Conservation (phyloP, 2,888 invertebrate genomes). For the Eumacrocentrus americanus region DNA sequence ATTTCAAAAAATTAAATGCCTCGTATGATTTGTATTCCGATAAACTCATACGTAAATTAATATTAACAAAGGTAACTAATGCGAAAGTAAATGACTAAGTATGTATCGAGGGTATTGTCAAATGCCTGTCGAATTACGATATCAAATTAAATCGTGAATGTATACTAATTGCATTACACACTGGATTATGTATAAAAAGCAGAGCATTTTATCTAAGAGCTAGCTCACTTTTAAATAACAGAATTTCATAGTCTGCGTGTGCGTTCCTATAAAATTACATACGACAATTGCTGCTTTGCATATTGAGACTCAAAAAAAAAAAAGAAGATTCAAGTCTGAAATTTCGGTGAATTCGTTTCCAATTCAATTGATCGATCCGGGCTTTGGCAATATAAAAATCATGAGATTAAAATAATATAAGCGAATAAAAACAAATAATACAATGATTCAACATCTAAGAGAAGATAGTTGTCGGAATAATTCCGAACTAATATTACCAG, state of each 20-base stretch:
- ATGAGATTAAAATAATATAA: neutral
- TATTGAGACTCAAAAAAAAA: neutral
- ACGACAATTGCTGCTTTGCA: neutral
- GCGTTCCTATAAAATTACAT: neutral
- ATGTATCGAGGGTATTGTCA: neutral
- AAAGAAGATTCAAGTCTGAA: neutral
- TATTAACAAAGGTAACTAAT: conserved; percentile 8
- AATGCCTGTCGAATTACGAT: neutral
- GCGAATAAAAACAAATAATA: neutral
- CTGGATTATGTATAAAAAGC: neutral
- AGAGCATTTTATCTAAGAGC: neutral
- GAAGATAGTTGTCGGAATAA: conserved; percentile 37
- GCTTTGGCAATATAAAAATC: neutral
- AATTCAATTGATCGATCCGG: no score
- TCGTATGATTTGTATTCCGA: conserved; percentile 20
- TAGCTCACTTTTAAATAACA: no score
- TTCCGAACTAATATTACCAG: conserved; percentile 31
- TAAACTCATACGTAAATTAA: neutral
- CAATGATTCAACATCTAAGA: conserved; percentile 11
- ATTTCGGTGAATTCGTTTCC: no score
- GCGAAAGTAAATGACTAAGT: conserved; percentile 13
- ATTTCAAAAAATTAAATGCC: conserved; percentile 16
- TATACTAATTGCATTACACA: neutral
- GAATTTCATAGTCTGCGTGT: neutral
- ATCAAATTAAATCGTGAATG: neutral